These are phyloP conservation scores for Lagocephalus sceleratus DNA, from an alignment of 2,797 vertebrate species.

Conservation along the genomic window DNA sequence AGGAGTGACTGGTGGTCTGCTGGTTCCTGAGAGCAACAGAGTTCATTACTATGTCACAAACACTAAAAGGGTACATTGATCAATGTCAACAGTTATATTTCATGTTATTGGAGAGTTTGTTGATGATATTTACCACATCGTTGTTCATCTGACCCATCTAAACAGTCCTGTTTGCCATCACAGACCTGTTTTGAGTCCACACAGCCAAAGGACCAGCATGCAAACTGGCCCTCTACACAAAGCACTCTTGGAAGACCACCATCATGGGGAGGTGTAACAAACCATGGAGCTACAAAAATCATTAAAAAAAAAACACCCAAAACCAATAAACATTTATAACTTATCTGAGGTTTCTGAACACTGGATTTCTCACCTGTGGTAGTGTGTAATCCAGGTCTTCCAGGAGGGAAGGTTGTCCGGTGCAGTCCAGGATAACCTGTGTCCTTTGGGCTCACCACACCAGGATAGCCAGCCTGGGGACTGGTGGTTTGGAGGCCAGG, in stretches of 20 bases:
- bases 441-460: conserved; percentile 44
- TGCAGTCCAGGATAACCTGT: conserved; percentile 54
- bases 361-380: conserved; percentile 30
- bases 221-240: conserved; percentile 77
- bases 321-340: not conserved
- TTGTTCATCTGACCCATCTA: conserved; percentile 81
- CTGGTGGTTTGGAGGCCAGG: conserved; percentile 63
- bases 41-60: not conserved
- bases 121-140: conserved; percentile 73
- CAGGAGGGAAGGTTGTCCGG: conserved; percentile 24
- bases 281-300: conserved; percentile 32
- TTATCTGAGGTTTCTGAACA: not conserved
- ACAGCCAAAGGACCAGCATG: conserved; percentile 77
- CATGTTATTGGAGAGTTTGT: not conserved
- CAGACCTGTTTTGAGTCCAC: conserved; percentile 75
- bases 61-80: no score
- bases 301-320: no score
- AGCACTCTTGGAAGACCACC: conserved; percentile 64
- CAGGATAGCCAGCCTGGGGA: conserved; percentile 58
- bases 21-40: conserved; percentile 42
- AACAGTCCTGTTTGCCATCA: conserved; percentile 77
- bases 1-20: conserved; percentile 37
- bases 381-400: conserved; percentile 53
- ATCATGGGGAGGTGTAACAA: conserved; percentile 34
- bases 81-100: not conserved